Base-by-base conservation (phyloP, 2,113 vertebrate genomes). In the Ceyx melanurus region DNA sequence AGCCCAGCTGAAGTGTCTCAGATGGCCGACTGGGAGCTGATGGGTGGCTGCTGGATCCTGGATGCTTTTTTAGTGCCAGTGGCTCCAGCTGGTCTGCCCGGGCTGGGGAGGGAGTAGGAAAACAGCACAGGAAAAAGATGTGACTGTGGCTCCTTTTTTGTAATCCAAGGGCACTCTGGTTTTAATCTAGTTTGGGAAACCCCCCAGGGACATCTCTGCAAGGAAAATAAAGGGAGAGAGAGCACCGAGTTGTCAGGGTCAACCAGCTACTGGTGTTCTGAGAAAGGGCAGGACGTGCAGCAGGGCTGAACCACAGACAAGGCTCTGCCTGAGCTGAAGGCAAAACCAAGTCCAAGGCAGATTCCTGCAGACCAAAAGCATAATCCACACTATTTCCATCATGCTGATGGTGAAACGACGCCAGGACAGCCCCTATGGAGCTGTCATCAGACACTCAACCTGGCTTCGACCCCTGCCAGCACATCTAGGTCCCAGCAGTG, bases 81-180 rank as follows among this genome's bases (percentile, higher is more conserved):
- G 93, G 93, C 76, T 96, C 91, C 93, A 84, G 73, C 46, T 90
- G 90, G 90, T 95, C 92, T 94, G 86, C 26, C 81, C 61, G 28
- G 13, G 33, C 66, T 75, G 43, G 21, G 35, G n/a, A 74, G 61
- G 50, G 82, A 53, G 48, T 0, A 75, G 79, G 54, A 84, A 91
- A 95, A 77, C 2, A 86, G 19, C 70, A 6, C 15, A 60, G 79
- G 56, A 13, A 12, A 86, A 90, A 89, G 68, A 78, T 16, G 77
- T 53, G 45, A 56, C 82, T 22, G 53, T 2, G 10, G 48, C 42
- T 14, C 53, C 0, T 19, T 95, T 90, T 90, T 93, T 76, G 86
- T 76, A 96, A 93, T 90, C 57, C 54, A 23, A 57, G 21, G 53
- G 35, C 5, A 18, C 26, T 82, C 80, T 90, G 88, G 42, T 77